Evolutionary conservation across 2,797 vertebrate genomes (phyloP).

Genomic region (Centroberyx gerrardi): DNA sequence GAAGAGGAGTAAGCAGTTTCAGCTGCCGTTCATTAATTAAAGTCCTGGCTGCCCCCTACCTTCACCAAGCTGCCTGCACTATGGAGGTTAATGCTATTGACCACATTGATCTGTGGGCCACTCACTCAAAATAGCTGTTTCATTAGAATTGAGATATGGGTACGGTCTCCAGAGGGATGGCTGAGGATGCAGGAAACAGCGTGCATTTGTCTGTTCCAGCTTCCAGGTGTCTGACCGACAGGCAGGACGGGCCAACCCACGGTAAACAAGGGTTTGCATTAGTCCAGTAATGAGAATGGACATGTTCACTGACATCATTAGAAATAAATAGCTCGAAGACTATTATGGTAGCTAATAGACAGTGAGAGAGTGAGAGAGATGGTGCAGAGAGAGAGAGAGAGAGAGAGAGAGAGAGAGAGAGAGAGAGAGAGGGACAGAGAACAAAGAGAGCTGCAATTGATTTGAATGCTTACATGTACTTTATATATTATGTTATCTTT

Average conservation of each 20-base stretch:
- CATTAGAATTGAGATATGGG: constrained; percentile 49
- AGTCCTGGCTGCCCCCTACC: constrained; percentile 25
- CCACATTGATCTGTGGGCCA: constrained; percentile 68
- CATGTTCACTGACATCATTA: constrained; percentile 4
- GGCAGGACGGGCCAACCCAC: background rate
- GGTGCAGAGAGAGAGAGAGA: background rate
- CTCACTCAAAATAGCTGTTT: constrained; percentile 59
- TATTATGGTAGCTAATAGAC: background rate
- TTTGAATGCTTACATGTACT: too few relatives aligned
- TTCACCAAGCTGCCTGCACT: constrained; percentile 16
- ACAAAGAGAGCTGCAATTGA: too few relatives aligned
- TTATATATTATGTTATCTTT: too few relatives aligned
- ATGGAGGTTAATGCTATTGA: constrained; percentile 68
- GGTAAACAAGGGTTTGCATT: constrained; percentile 9
- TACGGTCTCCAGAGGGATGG: constrained; percentile 19
- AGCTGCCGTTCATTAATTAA: constrained; percentile 62
- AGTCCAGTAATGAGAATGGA: constrained; percentile 6
- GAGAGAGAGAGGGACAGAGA: background rate
- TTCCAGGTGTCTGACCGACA: constrained; percentile 21
- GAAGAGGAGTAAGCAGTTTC: constrained; percentile 37
- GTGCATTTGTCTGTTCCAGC: background rate
- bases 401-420: background rate
- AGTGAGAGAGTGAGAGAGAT: background rate
- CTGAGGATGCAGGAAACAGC: constrained; percentile 7
- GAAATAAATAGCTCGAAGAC: constrained; percentile 10